Evolutionary conservation across 1,140 invertebrate species (phyloP), one percentile per base, ranked within the genome.

Genomic region (Drosophila ficusphila): DNA sequence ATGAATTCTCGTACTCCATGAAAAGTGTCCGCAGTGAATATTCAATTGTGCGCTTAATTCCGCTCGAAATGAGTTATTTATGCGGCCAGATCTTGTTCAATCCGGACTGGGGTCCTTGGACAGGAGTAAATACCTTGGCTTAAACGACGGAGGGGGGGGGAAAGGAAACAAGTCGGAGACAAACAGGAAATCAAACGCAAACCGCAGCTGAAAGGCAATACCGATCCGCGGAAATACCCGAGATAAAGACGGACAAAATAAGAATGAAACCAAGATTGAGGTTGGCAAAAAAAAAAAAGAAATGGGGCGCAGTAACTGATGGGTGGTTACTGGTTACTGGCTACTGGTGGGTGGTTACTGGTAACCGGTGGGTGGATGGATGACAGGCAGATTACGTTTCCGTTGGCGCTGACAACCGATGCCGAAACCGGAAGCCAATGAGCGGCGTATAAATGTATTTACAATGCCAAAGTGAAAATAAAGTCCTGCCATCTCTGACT

Each of bases 311-410:
- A n/a, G n/a, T n/a, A n/a, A n/a, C n/a, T n/a, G n/a, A n/a, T n/a
- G n/a, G n/a, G n/a, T n/a, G n/a, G n/a, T n/a, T n/a, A n/a, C n/a
- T n/a, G n/a, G n/a, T n/a, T n/a, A n/a, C n/a, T n/a, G n/a, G n/a
- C n/a, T n/a, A n/a, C n/a, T n/a, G n/a, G n/a, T n/a, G n/a, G n/a
- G n/a, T n/a, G n/a, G n/a, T n/a, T n/a, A n/a, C n/a, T n/a, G n/a
- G 76, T 33, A 76, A 76, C 56, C 56, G 57, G 46, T 25, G 33
- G 53, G 42, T 23, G 67, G 67, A 73, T 81, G 85, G 81, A 86
- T 86, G 81, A 85, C 81, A 76, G 85, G 81, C 81, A 85, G 81
- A 85, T 85, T 85, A 86, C 81, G 81, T 81, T 85, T 85, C 81
- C 81, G 81, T 48, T 86, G 82, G 61, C 67, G 72, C 44, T 85